A percentile compares a stretch with the other conserved stretches of the same genome.
Evolutionary conservation across 2,888 invertebrate species (phyloP).

Genomic region (Pyrrhia umbra): DNA sequence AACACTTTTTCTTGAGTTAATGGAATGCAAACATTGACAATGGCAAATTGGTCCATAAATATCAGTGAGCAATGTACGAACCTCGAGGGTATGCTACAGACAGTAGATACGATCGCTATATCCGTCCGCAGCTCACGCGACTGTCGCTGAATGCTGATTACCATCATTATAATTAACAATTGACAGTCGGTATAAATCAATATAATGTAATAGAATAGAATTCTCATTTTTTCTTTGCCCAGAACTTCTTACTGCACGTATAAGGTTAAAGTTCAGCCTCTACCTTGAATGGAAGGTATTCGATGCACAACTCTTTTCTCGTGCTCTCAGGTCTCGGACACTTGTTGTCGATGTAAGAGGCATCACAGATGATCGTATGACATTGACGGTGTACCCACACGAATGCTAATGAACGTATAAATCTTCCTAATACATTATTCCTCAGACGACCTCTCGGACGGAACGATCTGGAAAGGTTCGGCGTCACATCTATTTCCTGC

Average conservation of each 20-base stretch:
- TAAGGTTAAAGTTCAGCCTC: slow-evolving; percentile 68
- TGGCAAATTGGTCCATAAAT: slow-evolving; percentile 71
- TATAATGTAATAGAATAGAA: not conserved
- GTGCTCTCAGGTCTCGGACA: slow-evolving; percentile 59
- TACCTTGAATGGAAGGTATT: slow-evolving; percentile 70
- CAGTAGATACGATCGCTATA: slow-evolving; percentile 63
- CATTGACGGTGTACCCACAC: slow-evolving; percentile 76
- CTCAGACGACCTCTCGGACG: slow-evolving; percentile 67
- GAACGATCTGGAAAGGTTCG: slow-evolving; percentile 71
- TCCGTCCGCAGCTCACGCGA: slow-evolving; percentile 61
- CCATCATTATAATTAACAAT: slow-evolving; percentile 74
- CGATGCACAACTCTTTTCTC: slow-evolving; percentile 69
- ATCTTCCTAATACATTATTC: slow-evolving; percentile 73
- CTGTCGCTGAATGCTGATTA: slow-evolving; percentile 76
- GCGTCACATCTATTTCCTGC: slow-evolving; percentile 65
- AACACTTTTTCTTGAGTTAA: slow-evolving; percentile 70
- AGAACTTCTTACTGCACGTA: slow-evolving; percentile 37
- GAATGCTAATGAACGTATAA: slow-evolving; percentile 76
- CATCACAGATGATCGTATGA: slow-evolving; percentile 77
- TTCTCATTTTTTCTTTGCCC: slow-evolving; percentile 12
- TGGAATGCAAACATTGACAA: slow-evolving; percentile 74
- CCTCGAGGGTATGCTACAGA: slow-evolving; percentile 62
- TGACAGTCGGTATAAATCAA: slow-evolving; percentile 38
- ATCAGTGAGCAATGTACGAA: slow-evolving; percentile 64
- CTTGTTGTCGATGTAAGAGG: slow-evolving; percentile 68